phyloP scores from a whole-genome alignment of 2,113 vertebrate genomes.

The Parotia lawesii region DNA sequence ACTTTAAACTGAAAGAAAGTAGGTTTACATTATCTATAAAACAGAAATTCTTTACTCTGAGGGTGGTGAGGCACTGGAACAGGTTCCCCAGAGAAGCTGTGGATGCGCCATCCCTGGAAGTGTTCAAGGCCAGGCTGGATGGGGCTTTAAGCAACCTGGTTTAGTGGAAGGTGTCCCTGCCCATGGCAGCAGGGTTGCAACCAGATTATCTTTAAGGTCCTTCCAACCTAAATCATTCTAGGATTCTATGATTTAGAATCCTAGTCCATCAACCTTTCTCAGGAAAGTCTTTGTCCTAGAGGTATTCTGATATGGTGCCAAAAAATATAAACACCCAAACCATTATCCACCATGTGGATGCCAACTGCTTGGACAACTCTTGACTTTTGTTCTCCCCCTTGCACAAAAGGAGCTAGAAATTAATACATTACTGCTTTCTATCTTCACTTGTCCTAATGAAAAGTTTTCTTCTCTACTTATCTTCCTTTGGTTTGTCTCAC shows the following conservation, averaged over 20 bases:
- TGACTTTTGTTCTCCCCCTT: not conserved
- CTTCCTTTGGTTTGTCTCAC: not conserved
- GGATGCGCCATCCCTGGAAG: too few relatives aligned
- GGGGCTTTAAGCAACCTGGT: not conserved
- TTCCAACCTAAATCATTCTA: not conserved
- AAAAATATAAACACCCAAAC: not conserved
- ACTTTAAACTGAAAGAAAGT: not conserved
- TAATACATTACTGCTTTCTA: not conserved
- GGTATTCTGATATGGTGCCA: not conserved
- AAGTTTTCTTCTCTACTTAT: not conserved
- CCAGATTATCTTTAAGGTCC: not conserved
- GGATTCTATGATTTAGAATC: not conserved
- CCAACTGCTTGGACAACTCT: not conserved
- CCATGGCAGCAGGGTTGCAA: not conserved
- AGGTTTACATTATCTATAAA: not conserved
- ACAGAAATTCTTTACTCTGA: not conserved
- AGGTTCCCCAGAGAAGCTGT: not conserved
- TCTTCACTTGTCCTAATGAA: not conserved
- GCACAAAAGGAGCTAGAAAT: not conserved
- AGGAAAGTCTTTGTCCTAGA: not conserved
- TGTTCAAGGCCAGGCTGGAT: not conserved
- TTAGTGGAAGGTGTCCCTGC: not conserved
- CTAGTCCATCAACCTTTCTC: not conserved
- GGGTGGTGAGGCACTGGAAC: not conserved
- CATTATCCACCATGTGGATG: not conserved